phyloP scores from a whole-genome alignment of 1,140 invertebrate genomes.

The Lanistes nyassanus region DNA sequence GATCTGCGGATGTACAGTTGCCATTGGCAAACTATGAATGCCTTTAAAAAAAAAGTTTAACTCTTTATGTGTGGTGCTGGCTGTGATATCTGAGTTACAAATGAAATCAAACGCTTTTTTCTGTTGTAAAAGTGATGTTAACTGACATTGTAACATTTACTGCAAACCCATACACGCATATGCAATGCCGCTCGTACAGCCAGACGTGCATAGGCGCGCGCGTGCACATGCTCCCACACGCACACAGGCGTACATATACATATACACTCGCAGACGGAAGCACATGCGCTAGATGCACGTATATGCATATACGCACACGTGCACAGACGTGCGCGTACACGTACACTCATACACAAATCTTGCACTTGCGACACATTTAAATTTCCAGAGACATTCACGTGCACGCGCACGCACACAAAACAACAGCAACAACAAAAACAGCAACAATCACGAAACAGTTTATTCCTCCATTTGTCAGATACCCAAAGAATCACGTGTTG shows the following conservation, averaged over 20 bases:
- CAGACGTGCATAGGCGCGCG: not conserved
- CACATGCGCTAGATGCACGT: not conserved
- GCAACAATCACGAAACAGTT: too few relatives aligned
- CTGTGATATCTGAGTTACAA: not conserved
- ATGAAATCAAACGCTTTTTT: not conserved
- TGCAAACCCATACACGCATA: not conserved
- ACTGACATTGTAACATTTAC: not conserved
- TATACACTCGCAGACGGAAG: not conserved
- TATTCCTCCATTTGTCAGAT: too few relatives aligned
- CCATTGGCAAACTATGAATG: not conserved
- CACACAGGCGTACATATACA: not conserved
- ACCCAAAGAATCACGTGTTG: too few relatives aligned
- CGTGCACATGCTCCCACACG: not conserved
- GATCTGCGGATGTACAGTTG: too few relatives aligned
- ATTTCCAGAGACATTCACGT: conserved; percentile 10
- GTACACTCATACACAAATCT: not conserved
- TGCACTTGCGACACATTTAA: not conserved
- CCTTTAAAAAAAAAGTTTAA: not conserved
- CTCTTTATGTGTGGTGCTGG: not conserved
- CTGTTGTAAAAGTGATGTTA: not conserved
- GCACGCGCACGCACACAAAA: conserved; percentile 8
- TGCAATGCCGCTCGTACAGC: not conserved
- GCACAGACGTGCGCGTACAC: not conserved
- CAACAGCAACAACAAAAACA: not conserved
- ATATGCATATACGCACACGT: not conserved